Conservation (phyloP, 2,113 vertebrate species). For the Panurus biarmicus region DNA sequence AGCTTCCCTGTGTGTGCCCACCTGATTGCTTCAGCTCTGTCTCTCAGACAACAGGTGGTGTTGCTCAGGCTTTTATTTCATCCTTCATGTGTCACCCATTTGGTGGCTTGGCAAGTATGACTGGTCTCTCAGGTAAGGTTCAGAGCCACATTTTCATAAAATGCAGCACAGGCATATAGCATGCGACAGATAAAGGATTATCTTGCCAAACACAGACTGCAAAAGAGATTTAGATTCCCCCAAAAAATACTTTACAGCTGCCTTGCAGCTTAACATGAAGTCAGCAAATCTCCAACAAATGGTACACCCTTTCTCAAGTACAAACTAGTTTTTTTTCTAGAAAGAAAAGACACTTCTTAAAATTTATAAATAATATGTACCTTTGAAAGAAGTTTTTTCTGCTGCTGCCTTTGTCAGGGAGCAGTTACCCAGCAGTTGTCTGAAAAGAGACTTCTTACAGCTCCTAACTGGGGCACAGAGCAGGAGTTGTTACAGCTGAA, state of each 20-base stretch:
- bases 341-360: not conserved
- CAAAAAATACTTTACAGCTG: not conserved
- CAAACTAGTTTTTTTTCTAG: not conserved
- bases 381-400: not conserved
- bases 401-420: not conserved
- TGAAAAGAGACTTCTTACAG: not conserved
- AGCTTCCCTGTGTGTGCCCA: not conserved
- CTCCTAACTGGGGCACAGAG: not conserved
- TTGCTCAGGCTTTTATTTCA: not conserved
- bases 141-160: not conserved
- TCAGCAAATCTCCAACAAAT: not conserved
- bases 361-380: not conserved
- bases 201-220: not conserved
- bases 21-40: not conserved
- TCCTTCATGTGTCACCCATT: not conserved
- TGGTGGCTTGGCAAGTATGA: not conserved
- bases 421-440: not conserved
- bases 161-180: not conserved
- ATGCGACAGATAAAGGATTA: fast-evolving
- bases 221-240: not conserved
- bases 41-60: not conserved
- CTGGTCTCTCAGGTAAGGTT: not conserved
- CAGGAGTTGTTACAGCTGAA: not conserved
- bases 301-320: not conserved
- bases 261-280: not conserved